Conservation (phyloP, 2,888 invertebrate genomes). For the Cheilosia grossa region DNA sequence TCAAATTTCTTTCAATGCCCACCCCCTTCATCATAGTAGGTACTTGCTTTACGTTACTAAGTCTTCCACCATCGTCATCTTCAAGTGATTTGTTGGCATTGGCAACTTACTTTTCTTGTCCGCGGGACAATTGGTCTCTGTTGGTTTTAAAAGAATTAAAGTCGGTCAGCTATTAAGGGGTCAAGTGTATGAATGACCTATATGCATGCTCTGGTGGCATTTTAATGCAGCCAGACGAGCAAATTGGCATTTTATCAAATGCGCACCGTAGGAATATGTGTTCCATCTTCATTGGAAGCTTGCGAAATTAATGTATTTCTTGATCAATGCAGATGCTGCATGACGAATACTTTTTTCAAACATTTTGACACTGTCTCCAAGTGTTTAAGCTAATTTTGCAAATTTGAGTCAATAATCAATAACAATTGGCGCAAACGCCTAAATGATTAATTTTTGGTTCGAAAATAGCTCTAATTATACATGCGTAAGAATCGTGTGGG, state of each 20-base stretch:
- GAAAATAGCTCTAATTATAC: too few relatives aligned
- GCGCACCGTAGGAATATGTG: background rate
- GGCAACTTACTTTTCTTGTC: constrained; percentile 34
- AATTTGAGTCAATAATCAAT: too few relatives aligned
- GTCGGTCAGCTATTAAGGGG: constrained; percentile 6
- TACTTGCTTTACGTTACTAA: constrained; percentile 21
- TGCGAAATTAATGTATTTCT: too few relatives aligned
- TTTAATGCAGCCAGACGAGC: background rate
- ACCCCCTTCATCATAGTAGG: background rate
- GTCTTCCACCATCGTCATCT: constrained; percentile 13
- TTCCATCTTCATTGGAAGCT: too few relatives aligned
- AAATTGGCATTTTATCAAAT: constrained; percentile 7
- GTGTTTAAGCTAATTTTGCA: too few relatives aligned
- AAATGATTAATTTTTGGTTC: too few relatives aligned
- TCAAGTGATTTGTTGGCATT: constrained; percentile 61
- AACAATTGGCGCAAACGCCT: too few relatives aligned
- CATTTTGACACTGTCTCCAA: too few relatives aligned
- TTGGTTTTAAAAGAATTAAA: constrained; percentile 13
- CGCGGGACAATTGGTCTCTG: constrained; percentile 36
- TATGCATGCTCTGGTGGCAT: constrained; percentile 1
- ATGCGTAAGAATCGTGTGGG: too few relatives aligned
- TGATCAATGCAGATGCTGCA: too few relatives aligned
- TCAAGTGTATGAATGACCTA: constrained; percentile 40
- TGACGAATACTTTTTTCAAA: too few relatives aligned
- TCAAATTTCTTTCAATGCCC: constrained; percentile 37